These are phyloP conservation scores for Melanargia galathea DNA, from an alignment of 2,888 invertebrate genomes.

Conservation along the genomic window DNA sequence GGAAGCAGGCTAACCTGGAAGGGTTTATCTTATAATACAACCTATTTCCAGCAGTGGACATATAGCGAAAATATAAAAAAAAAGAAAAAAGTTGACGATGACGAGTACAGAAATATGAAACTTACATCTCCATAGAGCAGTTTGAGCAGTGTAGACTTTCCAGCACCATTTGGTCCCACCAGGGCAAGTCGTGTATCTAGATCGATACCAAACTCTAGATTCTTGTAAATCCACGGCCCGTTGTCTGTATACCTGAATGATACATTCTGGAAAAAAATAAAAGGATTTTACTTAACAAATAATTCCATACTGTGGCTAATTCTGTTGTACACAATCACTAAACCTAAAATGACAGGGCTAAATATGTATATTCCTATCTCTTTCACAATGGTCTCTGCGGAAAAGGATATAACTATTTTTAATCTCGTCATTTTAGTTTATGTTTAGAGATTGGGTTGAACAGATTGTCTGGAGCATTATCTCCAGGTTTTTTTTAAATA, in stretches of 20 bases:
- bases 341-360: too few species aligned
- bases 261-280: conserved; percentile 86
- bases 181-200: conserved; percentile 97
- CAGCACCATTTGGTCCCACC: conserved; percentile 99
- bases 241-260: conserved; percentile 95
- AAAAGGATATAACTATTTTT: too few species aligned
- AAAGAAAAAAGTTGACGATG: neutral
- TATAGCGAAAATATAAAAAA: neutral
- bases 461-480: too few species aligned
- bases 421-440: neutral
- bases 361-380: too few species aligned
- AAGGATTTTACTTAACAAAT: neutral
- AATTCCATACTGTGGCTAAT: too few species aligned
- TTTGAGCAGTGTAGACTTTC: conserved; percentile 98
- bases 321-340: too few species aligned
- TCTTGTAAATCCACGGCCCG: conserved; percentile 96
- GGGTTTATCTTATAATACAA: too few species aligned
- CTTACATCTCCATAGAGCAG: conserved; percentile 95
- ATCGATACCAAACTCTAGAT: conserved; percentile 99
- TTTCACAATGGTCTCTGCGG: too few species aligned
- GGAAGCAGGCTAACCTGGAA: too few species aligned
- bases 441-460: too few species aligned
- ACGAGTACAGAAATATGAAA: conserved; percentile 40
- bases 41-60: too few species aligned
- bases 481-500: too few species aligned